Evolutionary conservation across 2,113 vertebrate species (phyloP).

Genomic region (Galbula dea): DNA sequence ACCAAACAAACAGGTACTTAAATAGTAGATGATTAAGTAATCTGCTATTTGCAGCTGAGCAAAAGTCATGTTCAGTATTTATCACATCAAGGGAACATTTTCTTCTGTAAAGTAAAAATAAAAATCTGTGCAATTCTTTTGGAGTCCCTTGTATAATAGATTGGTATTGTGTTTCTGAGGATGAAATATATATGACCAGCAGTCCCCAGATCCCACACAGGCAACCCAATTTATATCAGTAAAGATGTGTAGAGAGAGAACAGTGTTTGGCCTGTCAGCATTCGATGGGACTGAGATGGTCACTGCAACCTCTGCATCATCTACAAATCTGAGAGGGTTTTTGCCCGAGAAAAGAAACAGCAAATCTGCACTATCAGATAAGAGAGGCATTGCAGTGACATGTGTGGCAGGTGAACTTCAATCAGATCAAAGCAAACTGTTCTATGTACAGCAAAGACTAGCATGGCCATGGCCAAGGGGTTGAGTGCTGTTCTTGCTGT

Average conservation of each 20-base stretch:
- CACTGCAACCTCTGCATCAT: fast-evolving
- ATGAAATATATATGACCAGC: background rate
- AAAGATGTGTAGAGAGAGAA: background rate
- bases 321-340: background rate
- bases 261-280: background rate
- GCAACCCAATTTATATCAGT: background rate
- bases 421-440: background rate
- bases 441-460: background rate
- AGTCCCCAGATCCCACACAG: background rate
- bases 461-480: fast-evolving
- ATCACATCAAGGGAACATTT: background rate
- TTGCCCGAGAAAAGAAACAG: background rate
- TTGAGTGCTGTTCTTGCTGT: background rate
- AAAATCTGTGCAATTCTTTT: background rate
- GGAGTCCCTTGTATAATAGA: background rate
- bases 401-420: background rate
- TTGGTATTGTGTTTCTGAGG: background rate
- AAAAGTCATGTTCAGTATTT: background rate
- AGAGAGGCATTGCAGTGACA: background rate
- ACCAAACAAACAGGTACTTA: conserved; percentile 38
- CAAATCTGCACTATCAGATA: background rate
- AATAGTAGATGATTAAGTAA: conserved; percentile 42
- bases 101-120: background rate
- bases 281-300: background rate
- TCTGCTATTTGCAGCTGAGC: conserved; percentile 13